phyloP scores from a whole-genome alignment of 2,113 vertebrate genomes.

The Cynopterus brachyotis region DNA sequence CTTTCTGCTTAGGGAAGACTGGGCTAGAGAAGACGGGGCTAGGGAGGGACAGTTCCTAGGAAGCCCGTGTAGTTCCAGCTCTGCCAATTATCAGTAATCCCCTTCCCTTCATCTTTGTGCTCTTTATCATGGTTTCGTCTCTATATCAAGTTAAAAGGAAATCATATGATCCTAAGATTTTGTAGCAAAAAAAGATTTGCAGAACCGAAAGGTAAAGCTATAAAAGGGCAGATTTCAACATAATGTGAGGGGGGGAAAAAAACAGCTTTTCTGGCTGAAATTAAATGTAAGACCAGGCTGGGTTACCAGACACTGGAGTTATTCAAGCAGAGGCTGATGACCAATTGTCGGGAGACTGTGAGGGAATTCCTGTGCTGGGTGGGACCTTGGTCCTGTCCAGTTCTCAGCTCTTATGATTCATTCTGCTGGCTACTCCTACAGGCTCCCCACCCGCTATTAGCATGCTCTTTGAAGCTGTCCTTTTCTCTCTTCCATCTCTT shows the following conservation, averaged over 20 bases:
- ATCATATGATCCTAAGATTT: neutral
- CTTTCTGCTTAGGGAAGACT: neutral
- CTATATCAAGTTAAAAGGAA: neutral
- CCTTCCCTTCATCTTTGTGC: neutral
- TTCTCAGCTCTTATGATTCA: constrained; percentile 74
- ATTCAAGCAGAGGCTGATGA: constrained; percentile 48
- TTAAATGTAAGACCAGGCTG: constrained; percentile 4
- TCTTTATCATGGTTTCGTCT: neutral
- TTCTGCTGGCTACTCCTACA: constrained; percentile 62
- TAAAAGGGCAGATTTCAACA: neutral
- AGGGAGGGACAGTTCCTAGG: neutral
- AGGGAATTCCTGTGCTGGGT: constrained; percentile 75
- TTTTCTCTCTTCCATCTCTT: constrained; percentile 3
- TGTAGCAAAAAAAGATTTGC: neutral
- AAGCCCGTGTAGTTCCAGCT: neutral
- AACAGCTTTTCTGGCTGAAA: neutral
- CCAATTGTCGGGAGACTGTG: constrained; percentile 59
- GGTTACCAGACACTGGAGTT: constrained; percentile 47
- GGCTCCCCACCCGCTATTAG: constrained; percentile 58
- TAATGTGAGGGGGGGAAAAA: neutral
- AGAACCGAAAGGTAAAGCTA: neutral
- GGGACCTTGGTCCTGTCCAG: constrained; percentile 68
- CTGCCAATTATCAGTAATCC: neutral
- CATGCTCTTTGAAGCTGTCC: constrained; percentile 46
- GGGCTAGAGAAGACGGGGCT: neutral